phyloP scores from a whole-genome alignment of 2,797 vertebrate genomes.

The Dallia pectoralis region DNA sequence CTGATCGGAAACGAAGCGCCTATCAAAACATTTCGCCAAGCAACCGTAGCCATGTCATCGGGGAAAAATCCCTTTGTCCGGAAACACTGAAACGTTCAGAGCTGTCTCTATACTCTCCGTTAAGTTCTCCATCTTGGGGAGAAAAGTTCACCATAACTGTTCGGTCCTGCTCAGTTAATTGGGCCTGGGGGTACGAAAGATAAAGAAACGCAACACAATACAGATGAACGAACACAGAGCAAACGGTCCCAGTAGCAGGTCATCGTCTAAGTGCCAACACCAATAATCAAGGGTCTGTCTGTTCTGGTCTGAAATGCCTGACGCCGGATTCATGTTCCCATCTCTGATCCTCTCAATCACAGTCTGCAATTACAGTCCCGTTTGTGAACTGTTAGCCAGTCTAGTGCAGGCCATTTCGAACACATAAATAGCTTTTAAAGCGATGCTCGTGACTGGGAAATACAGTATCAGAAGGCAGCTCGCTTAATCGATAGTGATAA shows the following conservation, averaged over 20 bases:
- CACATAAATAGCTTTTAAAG: slow-evolving; percentile 48
- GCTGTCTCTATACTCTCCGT: slow-evolving; percentile 41
- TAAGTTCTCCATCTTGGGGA: slow-evolving; percentile 59
- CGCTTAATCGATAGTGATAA: slow-evolving; percentile 59
- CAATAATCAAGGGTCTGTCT: neutral
- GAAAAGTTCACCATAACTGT: slow-evolving; percentile 35
- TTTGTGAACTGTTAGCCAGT: slow-evolving; percentile 3
- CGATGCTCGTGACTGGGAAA: slow-evolving; percentile 69
- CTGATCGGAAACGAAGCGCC: slow-evolving; percentile 53
- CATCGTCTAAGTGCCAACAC: neutral
- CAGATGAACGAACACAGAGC: slow-evolving; percentile 15
- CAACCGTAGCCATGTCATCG: slow-evolving; percentile 57
- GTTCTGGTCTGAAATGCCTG: slow-evolving; percentile 1
- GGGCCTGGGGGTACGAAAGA: slow-evolving; percentile 67
- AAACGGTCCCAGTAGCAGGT: neutral
- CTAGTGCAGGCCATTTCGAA: neutral
- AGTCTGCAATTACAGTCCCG: neutral
- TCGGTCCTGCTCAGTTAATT: slow-evolving; percentile 72
- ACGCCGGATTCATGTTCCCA: neutral
- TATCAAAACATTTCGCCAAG: slow-evolving; percentile 62
- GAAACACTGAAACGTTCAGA: slow-evolving; percentile 57
- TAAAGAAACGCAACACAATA: slow-evolving; percentile 67
- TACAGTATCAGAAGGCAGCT: slow-evolving; percentile 58
- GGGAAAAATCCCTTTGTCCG: slow-evolving; percentile 51
- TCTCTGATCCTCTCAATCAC: neutral